A percentile compares a stretch with the other conserved stretches of the same genome.
Evolutionary conservation across 2,113 vertebrate species (phyloP).

Genomic region (Acanthochromis polyacanthus): DNA sequence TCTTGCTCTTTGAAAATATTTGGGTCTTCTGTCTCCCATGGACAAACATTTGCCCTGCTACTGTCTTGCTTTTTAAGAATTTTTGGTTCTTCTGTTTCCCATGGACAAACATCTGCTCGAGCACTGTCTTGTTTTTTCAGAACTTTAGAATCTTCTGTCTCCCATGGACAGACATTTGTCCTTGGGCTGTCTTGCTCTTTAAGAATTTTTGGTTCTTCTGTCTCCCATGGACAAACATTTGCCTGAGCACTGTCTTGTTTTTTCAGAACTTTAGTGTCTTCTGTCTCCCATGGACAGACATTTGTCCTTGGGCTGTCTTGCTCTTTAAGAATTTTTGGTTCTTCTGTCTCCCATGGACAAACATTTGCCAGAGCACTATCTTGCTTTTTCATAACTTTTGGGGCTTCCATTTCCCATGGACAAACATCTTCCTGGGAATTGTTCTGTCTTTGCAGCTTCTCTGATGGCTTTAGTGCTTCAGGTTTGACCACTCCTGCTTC

Average conservation of each 20-base stretch:
- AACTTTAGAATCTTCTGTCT: conserved; percentile 36
- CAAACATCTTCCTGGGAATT: conserved; percentile 10
- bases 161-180: conserved; percentile 73
- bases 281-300: conserved; percentile 69
- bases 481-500: conserved; percentile 25
- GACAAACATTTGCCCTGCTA: conserved; percentile 41
- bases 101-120: conserved; percentile 64
- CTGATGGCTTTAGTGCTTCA: conserved; percentile 10
- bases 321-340: conserved; percentile 10
- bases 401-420: conserved; percentile 53
- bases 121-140: conserved; percentile 33
- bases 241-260: conserved; percentile 38
- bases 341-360: conserved; percentile 65
- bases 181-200: conserved; percentile 26
- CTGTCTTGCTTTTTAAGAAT: conserved; percentile 17
- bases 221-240: conserved; percentile 68
- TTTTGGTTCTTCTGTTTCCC: conserved; percentile 56
- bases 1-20: conserved; percentile 45
- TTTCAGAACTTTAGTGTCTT: conserved; percentile 7
- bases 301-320: conserved; percentile 18
- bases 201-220: conserved; percentile 22
- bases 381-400: conserved; percentile 33
- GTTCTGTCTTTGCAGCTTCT: background rate
- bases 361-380: conserved; percentile 27
- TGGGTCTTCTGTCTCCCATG: conserved; percentile 57